Evolutionary conservation across 2,888 invertebrate genomes (phyloP), one percentile per base, ranked within the genome.

Genomic region (Gymnocheta viridis): DNA sequence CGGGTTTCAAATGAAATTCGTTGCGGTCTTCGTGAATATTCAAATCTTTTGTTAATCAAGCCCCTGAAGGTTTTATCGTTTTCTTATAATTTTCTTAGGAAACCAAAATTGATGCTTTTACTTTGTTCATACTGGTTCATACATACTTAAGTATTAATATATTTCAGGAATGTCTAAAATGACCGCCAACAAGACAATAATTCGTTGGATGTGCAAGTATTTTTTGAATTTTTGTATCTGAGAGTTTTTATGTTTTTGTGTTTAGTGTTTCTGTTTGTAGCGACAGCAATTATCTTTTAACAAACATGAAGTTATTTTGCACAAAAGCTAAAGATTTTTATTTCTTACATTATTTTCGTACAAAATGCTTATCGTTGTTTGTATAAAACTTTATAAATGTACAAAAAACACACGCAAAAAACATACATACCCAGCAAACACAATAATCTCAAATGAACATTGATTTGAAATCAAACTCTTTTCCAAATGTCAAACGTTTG

Each of bases 271-370:
- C 47, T 80, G 41, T 60, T 67, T 83, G 72, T 69, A 73, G 84
- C 80, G 81, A 81, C 84, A 81, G 78, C 84, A 84, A 84, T 84
- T 84, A 84, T 84, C 81, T 73, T 78, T 81, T 69, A 69, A 62
- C 77, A 73, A 78, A 84, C 81, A 84, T 81, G 81, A 84, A 64
- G 73, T 78, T 84, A 74, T 84, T 84, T 81, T 81, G 73, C 84
- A 73, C 77, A 81, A 77, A 73, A 73, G 51, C 24, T 47, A 60
- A 77, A 10, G 70, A 78, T 82, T 62, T 81, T 60, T 67, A 32
- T 80, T 73, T 22, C n/a, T 66, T 41, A 27, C 41, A 60, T 76
- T 67, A 54, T 74, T 74, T 81, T 62, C 56, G 24, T 69, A 27
- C 9, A 74, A 62, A 51, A 54, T 9, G 41, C 24, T 76, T 44